Base-by-base conservation (phyloP, 2,113 vertebrate genomes). In the Prunella himalayana region DNA sequence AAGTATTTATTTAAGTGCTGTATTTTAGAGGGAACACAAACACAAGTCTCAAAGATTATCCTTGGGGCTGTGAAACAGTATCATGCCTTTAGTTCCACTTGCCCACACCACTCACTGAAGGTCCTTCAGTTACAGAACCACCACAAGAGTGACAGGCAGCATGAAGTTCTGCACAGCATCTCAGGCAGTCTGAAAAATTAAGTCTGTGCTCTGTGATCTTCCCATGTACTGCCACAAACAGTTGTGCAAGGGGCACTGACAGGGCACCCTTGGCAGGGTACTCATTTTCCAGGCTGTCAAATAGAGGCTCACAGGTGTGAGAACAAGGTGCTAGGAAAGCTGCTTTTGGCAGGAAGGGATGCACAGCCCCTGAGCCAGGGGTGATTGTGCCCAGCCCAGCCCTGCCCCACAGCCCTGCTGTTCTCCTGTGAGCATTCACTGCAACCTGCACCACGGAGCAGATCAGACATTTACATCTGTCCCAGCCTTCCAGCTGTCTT, bases 381-480 rank as follows among this genome's bases (percentile, higher is more conserved):
- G 45, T 4, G 19, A 12, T 16, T 6, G 45, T 22, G 4, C 44
- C 69, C 85, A 80, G 50, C 85, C 72, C 27, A 27, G 13, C 9
- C 70, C 75, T 47, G 15, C 33, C 85, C 61, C 75, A 45, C 63
- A 68, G 86, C 72, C 90, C 92, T 16, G 64, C 84, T 12, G 7
- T 30, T 7, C 69, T 59, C 60, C 89, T 13, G 1, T 14, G 57
- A 84, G 20, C 86, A n/a, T 7, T 35, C 41, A 1, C 70, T 80
- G 61, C 91, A 85, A 31, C 85, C 87, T 80, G 77, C 20, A 59
- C 45, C 84, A 78, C 2, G 1, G 57, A 92, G 79, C 88, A 83
- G 70, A 85, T 72, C 93, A 87, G 90, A 56, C 66, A 21, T 61
- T 50, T 82, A 88, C 91, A 86, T 82, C 93, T 89, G 91, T 82